Percentiles rank a stretch among this genome's conserved stretches.
Conservation (phyloP, 2,888 invertebrate genomes). For the Volucella bombylans region DNA sequence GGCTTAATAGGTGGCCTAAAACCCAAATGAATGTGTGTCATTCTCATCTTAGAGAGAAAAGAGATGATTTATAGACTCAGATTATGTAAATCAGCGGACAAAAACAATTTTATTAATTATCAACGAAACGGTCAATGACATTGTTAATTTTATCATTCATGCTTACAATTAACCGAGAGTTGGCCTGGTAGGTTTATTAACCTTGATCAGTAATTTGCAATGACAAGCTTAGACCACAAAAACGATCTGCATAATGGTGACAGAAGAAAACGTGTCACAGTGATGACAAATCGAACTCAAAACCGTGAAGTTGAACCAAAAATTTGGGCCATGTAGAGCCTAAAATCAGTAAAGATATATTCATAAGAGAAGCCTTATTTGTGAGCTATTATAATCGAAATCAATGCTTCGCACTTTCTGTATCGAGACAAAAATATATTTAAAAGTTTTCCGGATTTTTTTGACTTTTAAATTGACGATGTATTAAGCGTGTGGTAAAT, state of each 20-base stretch:
- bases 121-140: constrained; percentile 35
- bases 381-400: not conserved
- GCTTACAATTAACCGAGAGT: not conserved
- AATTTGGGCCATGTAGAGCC: not conserved
- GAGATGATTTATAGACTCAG: not conserved
- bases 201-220: constrained; percentile 33
- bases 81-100: not conserved
- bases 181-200: constrained; percentile 12
- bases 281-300: constrained; percentile 12
- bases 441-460: not conserved
- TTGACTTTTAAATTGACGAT: not conserved
- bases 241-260: constrained; percentile 19
- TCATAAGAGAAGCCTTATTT: not conserved
- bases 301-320: not conserved
- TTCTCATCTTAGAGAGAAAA: not conserved
- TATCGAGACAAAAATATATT: not conserved
- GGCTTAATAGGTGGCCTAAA: not conserved
- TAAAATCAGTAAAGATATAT: too few relatives aligned
- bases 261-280: not conserved
- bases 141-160: not conserved
- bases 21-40: not conserved
- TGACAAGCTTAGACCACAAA: constrained; percentile 13
- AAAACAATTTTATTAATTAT: not conserved
- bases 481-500: too few relatives aligned
- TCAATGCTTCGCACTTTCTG: not conserved